phyloP scores from a whole-genome alignment of 2,888 invertebrate species.

The Papilio demoleus region DNA sequence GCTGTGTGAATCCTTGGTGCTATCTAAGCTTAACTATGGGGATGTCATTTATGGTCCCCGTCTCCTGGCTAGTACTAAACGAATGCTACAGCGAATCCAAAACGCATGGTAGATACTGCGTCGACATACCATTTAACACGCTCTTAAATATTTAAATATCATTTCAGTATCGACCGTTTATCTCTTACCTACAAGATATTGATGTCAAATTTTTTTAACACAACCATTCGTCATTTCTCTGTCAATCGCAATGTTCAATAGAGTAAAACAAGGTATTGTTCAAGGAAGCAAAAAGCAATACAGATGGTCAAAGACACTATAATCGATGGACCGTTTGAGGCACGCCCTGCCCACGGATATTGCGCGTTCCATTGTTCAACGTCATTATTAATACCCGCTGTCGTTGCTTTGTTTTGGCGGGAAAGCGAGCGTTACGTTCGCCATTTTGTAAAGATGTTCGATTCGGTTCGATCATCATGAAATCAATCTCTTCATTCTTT shows the following conservation, averaged over 20 bases:
- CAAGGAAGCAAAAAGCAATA: conserved; percentile 21
- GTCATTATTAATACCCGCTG: conserved; percentile 36
- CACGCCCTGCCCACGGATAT: conserved; percentile 40
- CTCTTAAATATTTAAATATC: too few relatives aligned
- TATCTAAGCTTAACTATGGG: too few relatives aligned
- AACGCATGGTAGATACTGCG: too few relatives aligned
- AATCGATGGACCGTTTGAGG: conserved; percentile 31
- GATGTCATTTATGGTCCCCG: too few relatives aligned
- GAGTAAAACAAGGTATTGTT: conserved; percentile 17
- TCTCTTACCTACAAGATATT: not conserved
- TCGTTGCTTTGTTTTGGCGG: conserved; percentile 38
- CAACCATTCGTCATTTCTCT: not conserved
- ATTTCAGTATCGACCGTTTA: too few relatives aligned
- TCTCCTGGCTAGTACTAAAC: too few relatives aligned
- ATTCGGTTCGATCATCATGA: conserved; percentile 28
- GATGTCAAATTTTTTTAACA: not conserved
- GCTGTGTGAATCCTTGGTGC: too few relatives aligned
- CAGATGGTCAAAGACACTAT: conserved; percentile 36
- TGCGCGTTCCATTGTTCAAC: conserved; percentile 38
- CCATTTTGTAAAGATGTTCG: conserved; percentile 33
- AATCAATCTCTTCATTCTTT: conserved; percentile 25
- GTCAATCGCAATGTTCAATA: conserved; percentile 14
- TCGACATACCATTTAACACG: too few relatives aligned
- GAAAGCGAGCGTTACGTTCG: conserved; percentile 33
- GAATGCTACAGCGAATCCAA: too few relatives aligned